phyloP scores from a whole-genome alignment of 2,888 invertebrate genomes.

The Schizaphis graminum region DNA sequence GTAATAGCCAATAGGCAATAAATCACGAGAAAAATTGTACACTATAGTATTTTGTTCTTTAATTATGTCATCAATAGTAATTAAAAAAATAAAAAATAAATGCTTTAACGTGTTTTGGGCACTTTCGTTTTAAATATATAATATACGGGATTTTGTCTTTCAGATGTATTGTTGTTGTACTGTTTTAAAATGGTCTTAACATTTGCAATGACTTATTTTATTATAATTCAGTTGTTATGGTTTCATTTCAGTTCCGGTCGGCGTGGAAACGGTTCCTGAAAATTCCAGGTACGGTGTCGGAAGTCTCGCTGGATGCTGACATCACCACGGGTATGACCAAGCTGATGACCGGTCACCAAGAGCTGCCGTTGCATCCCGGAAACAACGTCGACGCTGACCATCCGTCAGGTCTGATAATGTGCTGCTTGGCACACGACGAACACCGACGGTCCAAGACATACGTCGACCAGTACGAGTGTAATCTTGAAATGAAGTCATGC shows the following conservation, averaged over 20 bases:
- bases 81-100: background rate
- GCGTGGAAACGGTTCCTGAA: constrained; percentile 68
- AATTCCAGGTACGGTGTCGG: background rate
- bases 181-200: background rate
- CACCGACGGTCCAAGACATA: background rate
- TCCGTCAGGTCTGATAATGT: background rate
- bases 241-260: constrained; percentile 68
- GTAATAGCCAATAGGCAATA: background rate
- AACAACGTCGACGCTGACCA: background rate
- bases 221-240: background rate
- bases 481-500: constrained; percentile 27
- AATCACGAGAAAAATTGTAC: background rate
- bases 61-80: background rate
- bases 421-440: constrained; percentile 20
- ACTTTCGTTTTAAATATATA: background rate
- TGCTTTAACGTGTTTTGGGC: background rate
- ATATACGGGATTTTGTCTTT: background rate
- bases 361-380: background rate
- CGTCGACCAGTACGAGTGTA: background rate
- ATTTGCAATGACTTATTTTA: background rate
- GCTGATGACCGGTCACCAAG: constrained; percentile 10
- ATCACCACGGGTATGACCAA: constrained; percentile 34
- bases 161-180: background rate
- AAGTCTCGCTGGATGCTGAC: constrained; percentile 9
- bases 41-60: background rate